Evolutionary conservation across 2,113 vertebrate genomes (phyloP), one percentile per base, ranked within the genome.

Genomic region (Suricata suricatta): DNA sequence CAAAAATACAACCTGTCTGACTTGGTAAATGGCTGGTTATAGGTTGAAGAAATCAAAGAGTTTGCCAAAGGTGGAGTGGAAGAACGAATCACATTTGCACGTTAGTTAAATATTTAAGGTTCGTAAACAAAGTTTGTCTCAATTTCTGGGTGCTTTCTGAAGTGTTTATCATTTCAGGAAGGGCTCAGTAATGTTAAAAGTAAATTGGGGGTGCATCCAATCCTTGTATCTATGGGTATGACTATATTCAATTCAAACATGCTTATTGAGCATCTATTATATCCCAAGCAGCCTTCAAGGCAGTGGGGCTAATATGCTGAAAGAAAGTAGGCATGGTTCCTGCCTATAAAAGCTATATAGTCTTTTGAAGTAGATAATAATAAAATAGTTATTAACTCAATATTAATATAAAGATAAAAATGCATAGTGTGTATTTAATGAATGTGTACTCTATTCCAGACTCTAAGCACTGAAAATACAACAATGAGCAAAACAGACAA

Each of bases 1-100:
- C 8, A 91, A 96, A 96, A 95, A 64, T 88, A 91, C 13, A 96
- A 77, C 71, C 64, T 95, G 17, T 33, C n/a, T 87, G 29, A 85
- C 15, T 96, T 96, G 35, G 72, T 17, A 93, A 93, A 90, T 93
- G 54, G 96, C 72, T 95, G 93, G 85, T 93, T 95, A 60, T 96
- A 97, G 27, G 86, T 92, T 93, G 68, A 25, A 96, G n/a, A 92
- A 95, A 86, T 63, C 38, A 68, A 93, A 96, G 57, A 81, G 13
- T 10, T 29, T 86, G 54, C 6, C 87, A 96, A 93, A 69, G n/a
- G 38, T 92, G 1, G 35, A 3, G 0, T 54, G 31, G 31, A 97
- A 95, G 60, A 63, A 96, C 76, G 6, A 93, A 64, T 90, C 41
- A 33, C 68, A 83, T 63, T 93, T 89, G 1, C 15, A 66, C 19